Evolutionary conservation across 2,888 invertebrate species (phyloP).

Genomic region (Tyria jacobaeae): DNA sequence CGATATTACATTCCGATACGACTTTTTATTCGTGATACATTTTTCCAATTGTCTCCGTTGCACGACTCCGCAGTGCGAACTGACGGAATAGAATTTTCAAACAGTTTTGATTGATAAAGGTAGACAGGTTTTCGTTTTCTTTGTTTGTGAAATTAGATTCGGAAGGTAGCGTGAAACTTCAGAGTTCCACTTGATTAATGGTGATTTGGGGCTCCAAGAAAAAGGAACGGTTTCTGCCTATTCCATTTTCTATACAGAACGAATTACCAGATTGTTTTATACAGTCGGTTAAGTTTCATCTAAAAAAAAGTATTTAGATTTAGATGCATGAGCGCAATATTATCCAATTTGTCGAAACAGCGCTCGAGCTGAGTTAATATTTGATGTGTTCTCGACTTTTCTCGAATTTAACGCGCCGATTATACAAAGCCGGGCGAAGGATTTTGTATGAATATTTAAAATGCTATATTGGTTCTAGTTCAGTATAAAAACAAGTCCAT

Average conservation of each 20-base stretch:
- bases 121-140: slow-evolving; percentile 85
- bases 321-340: slow-evolving; percentile 78
- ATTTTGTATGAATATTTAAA: slow-evolving; percentile 85
- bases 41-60: slow-evolving; percentile 83
- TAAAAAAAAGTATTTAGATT: slow-evolving; percentile 70
- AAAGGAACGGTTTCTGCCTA: slow-evolving; percentile 73
- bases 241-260: slow-evolving; percentile 66
- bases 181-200: slow-evolving; percentile 84
- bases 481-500: slow-evolving; percentile 67
- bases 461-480: slow-evolving; percentile 83
- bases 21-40: slow-evolving; percentile 86
- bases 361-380: slow-evolving; percentile 79
- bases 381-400: slow-evolving; percentile 85
- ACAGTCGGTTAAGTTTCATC: slow-evolving; percentile 57
- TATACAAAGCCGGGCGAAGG: slow-evolving; percentile 82
- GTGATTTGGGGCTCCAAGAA: slow-evolving; percentile 71
- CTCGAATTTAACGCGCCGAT: slow-evolving; percentile 85
- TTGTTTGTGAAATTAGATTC: slow-evolving; percentile 85
- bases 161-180: slow-evolving; percentile 80
- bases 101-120: slow-evolving; percentile 86
- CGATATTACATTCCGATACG: slow-evolving; percentile 85
- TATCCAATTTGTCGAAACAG: slow-evolving; percentile 83
- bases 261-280: slow-evolving; percentile 62
- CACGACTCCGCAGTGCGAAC: slow-evolving; percentile 76
- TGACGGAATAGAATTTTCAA: slow-evolving; percentile 85